Conservation (phyloP, 2,888 invertebrate species). For the Andrena praecox region DNA sequence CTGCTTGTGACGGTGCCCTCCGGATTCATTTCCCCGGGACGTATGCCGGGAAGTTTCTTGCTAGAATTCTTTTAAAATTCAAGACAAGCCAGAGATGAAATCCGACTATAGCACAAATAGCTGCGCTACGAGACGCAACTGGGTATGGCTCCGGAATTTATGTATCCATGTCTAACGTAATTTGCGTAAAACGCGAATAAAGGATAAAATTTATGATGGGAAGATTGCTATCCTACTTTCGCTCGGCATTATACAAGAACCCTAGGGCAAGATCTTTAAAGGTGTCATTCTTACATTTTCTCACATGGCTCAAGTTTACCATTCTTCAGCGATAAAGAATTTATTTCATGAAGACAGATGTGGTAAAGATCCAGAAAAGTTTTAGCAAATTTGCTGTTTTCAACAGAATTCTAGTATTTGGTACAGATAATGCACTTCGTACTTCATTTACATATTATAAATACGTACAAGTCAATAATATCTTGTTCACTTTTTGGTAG, state of each 20-base stretch:
- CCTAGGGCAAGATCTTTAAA: not conserved
- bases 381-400: no score
- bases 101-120: constrained; percentile 14
- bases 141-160: constrained; percentile 23
- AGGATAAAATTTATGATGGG: constrained; percentile 15
- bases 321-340: not conserved
- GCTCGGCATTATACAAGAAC: constrained; percentile 6
- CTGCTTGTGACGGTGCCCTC: not conserved
- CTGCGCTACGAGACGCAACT: constrained; percentile 4
- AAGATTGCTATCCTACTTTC: constrained; percentile 9
- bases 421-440: no score
- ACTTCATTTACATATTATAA: no score
- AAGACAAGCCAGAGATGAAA: constrained; percentile 11
- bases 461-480: no score
- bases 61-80: constrained; percentile 26
- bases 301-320: not conserved
- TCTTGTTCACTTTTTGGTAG: no score
- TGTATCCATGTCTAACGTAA: constrained; percentile 19
- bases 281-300: not conserved
- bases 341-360: no score
- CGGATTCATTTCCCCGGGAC: constrained; percentile 20
- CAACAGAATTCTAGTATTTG: no score
- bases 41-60: not conserved
- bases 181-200: constrained; percentile 29
- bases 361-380: no score